Base-by-base conservation (phyloP, 2,888 invertebrate species). In the Zygaena filipendulae region DNA sequence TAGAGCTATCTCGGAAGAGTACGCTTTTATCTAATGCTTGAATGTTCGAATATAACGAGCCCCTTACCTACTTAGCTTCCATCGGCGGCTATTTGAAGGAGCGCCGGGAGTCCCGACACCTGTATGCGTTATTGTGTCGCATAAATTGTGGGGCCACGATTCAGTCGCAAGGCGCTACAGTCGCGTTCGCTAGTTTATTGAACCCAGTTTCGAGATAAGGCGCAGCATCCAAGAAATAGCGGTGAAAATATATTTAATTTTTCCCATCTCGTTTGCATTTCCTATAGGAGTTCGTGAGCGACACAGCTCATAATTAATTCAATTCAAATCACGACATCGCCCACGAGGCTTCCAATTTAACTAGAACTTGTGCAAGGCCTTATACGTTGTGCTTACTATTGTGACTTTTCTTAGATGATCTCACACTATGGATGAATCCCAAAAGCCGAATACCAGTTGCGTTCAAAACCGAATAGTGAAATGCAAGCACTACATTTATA, bases 101-200 rank as follows among this genome's bases (percentile, higher is more conserved):
- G 67, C 63, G 59, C 55, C 57, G 49, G 54, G 56, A 49, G 46
- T 42, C 37, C 57, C 71, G 74, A 77, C 77, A 75, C 77, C 74
- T 75, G 74, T 74, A 74, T 74, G 68, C 70, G 53, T 69, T 70
- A 75, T 69, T 71, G 69, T 68, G 69, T 69, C 68, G 57, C 61
- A 70, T 77, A 75, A 75, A 74, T 75, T 59, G 57, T 53, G 42
- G 51, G 52, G 50, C 47, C 48, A 52, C 62, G 62, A 64, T 71
- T 67, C 68, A 62, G 61, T 52, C 58, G 57, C 53, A 50, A 49
- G 45, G 54, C 42, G n/a, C n/a, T n/a, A n/a, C n/a, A 54, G 49
- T 47, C 52, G 47, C 51, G 54, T 48, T 58, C 53, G 45, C 52
- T 52, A 55, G 74, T 75, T 74, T 72, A 71, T 72, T 74, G 68